phyloP scores from a whole-genome alignment of 1,140 invertebrate genomes.

The Chrysomallon squamiferum region DNA sequence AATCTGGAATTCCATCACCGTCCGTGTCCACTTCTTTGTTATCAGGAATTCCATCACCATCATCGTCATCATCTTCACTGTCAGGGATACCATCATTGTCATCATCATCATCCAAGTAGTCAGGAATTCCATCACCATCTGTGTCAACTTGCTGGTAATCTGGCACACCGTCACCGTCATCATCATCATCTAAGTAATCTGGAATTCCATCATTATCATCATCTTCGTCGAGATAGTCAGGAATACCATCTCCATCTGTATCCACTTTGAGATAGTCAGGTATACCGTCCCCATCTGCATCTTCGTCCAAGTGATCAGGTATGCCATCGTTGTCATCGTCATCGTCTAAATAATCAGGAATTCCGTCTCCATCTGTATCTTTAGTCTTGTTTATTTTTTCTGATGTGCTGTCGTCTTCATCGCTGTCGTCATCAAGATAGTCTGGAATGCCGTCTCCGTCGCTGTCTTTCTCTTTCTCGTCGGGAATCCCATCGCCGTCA shows the following conservation, averaged over 20 bases:
- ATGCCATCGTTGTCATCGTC: constrained; percentile 48
- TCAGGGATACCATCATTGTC: constrained; percentile 43
- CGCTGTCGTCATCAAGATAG: constrained; percentile 37
- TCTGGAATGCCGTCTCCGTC: constrained; percentile 53
- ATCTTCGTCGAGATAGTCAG: constrained; percentile 38
- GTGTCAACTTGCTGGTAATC: constrained; percentile 40
- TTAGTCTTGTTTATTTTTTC: constrained; percentile 34
- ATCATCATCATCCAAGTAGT: constrained; percentile 42
- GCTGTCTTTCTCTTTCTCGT: constrained; percentile 32
- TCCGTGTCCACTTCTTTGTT: constrained; percentile 41
- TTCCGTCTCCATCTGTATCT: constrained; percentile 43
- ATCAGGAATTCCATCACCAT: constrained; percentile 52
- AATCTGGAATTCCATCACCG: constrained; percentile 53
- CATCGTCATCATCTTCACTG: constrained; percentile 36
- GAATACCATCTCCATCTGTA: constrained; percentile 43
- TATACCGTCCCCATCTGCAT: constrained; percentile 49
- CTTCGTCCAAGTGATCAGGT: constrained; percentile 41
- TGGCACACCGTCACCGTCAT: constrained; percentile 53
- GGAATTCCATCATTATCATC: constrained; percentile 42
- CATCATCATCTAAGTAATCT: constrained; percentile 40
- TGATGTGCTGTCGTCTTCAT: constrained; percentile 42
- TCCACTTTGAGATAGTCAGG: constrained; percentile 46
- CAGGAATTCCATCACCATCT: constrained; percentile 53
- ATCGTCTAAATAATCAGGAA: constrained; percentile 34
- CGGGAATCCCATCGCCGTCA: constrained; percentile 50